These are phyloP conservation scores for Heliconius melpomene DNA, from an alignment of 1,140 invertebrate genomes.

Conservation along the genomic window DNA sequence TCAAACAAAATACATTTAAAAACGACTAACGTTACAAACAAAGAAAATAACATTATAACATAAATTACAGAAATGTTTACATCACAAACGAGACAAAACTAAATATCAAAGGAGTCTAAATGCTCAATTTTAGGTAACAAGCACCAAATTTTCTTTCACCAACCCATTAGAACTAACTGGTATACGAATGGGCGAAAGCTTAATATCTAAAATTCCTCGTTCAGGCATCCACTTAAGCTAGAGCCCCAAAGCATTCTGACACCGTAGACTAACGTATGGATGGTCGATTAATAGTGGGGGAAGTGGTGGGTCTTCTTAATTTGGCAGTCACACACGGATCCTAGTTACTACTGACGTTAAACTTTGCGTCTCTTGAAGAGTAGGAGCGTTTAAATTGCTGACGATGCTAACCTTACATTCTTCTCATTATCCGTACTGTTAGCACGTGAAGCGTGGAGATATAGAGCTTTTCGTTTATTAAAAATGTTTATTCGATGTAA, in stretches of 20 bases:
- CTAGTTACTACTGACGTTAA: slow-evolving; percentile 72
- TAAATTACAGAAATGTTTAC: slow-evolving; percentile 21
- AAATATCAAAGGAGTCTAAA: slow-evolving; percentile 35
- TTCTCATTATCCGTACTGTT: slow-evolving; percentile 56
- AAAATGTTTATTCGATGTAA: slow-evolving; percentile 31
- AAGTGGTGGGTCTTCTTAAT: slow-evolving; percentile 40
- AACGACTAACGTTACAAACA: neutral
- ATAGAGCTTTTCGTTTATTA: slow-evolving; percentile 30
- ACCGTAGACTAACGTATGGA: slow-evolving; percentile 34
- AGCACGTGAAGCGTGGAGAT: slow-evolving; percentile 45
- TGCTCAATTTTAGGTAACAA: slow-evolving; percentile 44
- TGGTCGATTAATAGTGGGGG: slow-evolving; percentile 21
- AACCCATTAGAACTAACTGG: slow-evolving; percentile 64
- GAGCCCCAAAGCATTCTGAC: slow-evolving; percentile 41
- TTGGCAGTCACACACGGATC: slow-evolving; percentile 57
- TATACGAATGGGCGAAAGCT: slow-evolving; percentile 61
- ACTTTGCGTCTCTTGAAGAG: slow-evolving; percentile 71
- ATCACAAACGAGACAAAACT: slow-evolving; percentile 27
- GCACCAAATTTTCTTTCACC: slow-evolving; percentile 47
- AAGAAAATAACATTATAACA: neutral
- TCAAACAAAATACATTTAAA: neutral
- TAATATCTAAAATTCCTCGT: slow-evolving; percentile 75
- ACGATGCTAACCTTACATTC: slow-evolving; percentile 64
- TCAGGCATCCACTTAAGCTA: slow-evolving; percentile 51
- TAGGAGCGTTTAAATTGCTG: slow-evolving; percentile 75